Evolutionary conservation across 2,797 vertebrate species (phyloP).

Genomic region (Phrynocephalus forsythii): DNA sequence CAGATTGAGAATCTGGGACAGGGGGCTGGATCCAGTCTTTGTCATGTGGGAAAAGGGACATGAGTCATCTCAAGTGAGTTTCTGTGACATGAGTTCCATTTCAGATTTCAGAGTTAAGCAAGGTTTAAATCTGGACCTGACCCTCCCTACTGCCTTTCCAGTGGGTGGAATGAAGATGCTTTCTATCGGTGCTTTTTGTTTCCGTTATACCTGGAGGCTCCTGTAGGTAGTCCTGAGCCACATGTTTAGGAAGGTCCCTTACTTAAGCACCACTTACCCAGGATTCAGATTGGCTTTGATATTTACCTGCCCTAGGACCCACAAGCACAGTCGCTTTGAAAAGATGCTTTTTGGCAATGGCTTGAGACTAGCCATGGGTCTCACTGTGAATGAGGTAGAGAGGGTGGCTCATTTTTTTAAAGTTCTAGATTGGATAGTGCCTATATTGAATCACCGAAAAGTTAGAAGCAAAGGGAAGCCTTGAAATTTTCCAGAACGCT

Average conservation of each 20-base stretch:
- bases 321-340: background rate
- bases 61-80: too few species aligned
- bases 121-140: background rate
- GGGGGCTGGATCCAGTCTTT: background rate
- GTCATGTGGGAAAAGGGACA: background rate
- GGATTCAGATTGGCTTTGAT: background rate
- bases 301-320: background rate
- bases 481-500: too few species aligned
- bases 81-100: background rate
- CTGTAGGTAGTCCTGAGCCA: background rate
- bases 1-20: background rate
- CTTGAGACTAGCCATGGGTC: background rate
- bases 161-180: slow-evolving; percentile 37
- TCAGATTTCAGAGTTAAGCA: background rate
- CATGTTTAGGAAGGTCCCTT: background rate
- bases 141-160: background rate
- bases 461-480: too few species aligned
- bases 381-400: background rate
- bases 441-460: too few species aligned
- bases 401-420: background rate
- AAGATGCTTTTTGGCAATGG: background rate
- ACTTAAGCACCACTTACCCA: background rate
- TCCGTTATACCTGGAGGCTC: background rate
- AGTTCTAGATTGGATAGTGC: too few species aligned
- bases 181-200: background rate